Percentiles rank a stretch among this genome's conserved stretches.
phyloP scores from a whole-genome alignment of 2,797 vertebrate species.

The Ctenopoma kingsleyae region DNA sequence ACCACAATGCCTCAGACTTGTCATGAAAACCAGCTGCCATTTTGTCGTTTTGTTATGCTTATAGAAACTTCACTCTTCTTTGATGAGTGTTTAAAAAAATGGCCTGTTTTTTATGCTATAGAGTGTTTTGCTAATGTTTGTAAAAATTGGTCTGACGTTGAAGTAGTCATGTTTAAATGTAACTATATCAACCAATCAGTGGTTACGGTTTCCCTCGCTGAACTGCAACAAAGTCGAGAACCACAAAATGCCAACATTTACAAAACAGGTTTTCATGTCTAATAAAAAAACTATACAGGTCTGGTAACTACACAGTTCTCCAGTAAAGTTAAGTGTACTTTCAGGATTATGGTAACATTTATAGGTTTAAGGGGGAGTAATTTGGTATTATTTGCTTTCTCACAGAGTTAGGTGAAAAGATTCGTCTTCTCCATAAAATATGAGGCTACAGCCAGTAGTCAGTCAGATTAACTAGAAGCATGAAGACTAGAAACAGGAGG shows the following conservation, averaged over 20 bases:
- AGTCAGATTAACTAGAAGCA: neutral
- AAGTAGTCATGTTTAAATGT: conserved; percentile 54
- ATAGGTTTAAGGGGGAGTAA: conserved; percentile 7
- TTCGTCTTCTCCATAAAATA: conserved; percentile 11
- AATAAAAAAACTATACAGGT: conserved; percentile 24
- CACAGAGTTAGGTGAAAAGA: neutral
- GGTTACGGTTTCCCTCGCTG: conserved; percentile 27
- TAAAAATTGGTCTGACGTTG: conserved; percentile 33
- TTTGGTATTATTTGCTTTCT: conserved; percentile 13
- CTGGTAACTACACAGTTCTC: neutral
- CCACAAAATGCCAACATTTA: conserved; percentile 55
- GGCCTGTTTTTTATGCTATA: conserved; percentile 47
- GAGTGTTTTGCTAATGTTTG: conserved; percentile 53
- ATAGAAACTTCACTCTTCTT: conserved; percentile 14
- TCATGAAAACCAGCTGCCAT: conserved; percentile 72
- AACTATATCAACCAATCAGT: conserved; percentile 31
- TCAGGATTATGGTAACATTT: conserved; percentile 16
- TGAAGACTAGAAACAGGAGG: neutral
- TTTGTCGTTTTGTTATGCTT: conserved; percentile 50
- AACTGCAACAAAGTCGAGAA: conserved; percentile 37
- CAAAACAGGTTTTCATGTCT: conserved; percentile 1
- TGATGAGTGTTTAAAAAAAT: conserved; percentile 8
- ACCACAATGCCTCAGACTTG: conserved; percentile 77
- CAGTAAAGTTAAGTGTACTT: conserved; percentile 7
- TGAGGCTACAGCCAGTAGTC: conserved; percentile 3